Conservation (phyloP, 30 jellyfish, hydroid and myxozoan genomes). For the Hydra vulgaris region DNA sequence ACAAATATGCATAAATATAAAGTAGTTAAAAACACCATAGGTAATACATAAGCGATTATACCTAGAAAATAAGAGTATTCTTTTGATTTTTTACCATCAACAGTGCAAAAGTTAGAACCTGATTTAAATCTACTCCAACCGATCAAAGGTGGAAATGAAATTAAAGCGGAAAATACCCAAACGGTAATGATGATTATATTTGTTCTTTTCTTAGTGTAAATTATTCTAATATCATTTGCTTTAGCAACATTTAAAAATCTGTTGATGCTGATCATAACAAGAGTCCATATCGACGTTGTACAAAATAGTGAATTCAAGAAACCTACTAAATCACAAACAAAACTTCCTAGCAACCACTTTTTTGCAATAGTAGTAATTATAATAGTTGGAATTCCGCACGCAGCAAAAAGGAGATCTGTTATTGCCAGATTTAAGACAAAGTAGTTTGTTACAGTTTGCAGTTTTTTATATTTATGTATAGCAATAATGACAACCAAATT, state of each 20-base stretch:
- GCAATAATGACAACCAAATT: constrained; percentile 65
- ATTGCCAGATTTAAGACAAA: constrained; percentile 80
- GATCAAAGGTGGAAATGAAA: constrained; percentile 54
- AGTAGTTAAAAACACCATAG: constrained; percentile 39
- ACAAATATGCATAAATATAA: constrained; percentile 57
- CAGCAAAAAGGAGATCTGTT: constrained; percentile 63
- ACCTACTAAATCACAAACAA: constrained; percentile 69
- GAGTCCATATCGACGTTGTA: constrained; percentile 80
- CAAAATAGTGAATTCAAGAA: constrained; percentile 56
- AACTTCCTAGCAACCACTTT: constrained; percentile 71
- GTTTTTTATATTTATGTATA: constrained; percentile 35
- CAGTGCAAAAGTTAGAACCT: constrained; percentile 89
- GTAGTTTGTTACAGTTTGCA: constrained; percentile 76
- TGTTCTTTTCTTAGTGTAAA: constrained; percentile 41
- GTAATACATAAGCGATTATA: constrained; percentile 50
- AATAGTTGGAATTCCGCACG: constrained; percentile 69
- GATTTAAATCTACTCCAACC: constrained; percentile 90
- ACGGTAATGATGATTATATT: constrained; percentile 35
- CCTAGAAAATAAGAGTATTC: constrained; percentile 48
- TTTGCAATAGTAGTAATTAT: constrained; percentile 66
- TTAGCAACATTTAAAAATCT: constrained; percentile 84
- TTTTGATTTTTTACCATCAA: constrained; percentile 56
- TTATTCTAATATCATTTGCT: constrained; percentile 35
- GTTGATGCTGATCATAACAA: constrained; percentile 67
- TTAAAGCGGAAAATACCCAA: constrained; percentile 45